Evolutionary conservation across 2,888 invertebrate species (phyloP), one percentile per base, ranked within the genome.

Genomic region (Leptarthrus brevirostris): DNA sequence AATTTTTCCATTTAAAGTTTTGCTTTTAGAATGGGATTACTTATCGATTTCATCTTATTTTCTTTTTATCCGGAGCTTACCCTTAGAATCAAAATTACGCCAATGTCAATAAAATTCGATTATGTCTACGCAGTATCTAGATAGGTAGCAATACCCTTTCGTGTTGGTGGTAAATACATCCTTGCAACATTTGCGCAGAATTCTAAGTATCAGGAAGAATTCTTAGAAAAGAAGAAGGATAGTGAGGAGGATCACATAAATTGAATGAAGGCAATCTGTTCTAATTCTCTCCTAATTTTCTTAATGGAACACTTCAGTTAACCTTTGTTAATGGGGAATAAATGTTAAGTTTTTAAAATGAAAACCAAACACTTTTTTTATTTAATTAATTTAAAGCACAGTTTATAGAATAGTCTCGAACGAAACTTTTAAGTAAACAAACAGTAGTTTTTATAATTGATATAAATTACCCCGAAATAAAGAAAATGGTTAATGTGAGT

Each of bases 121-220:
- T 66, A 64, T 44, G 44, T 47, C 26, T 24, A 49, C 47, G 26
- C 66, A 26, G 30, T 10, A 18, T 26, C 24, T 12, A 24, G 47
- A n/a, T n/a, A n/a, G n/a, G n/a, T n/a, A n/a, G n/a, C n/a, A 26
- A 44, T 66, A 66, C 66, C 66, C 66, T 66, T 66, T 66, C 66
- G 22, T 66, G 66, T 49, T 47, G 47, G 47, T 22, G 66, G 66
- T 47, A 49, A 47, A 49, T 47, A 49, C 34, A 30, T 44, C 26
- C 20, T 47, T 66, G 66, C 22, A 66, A 47, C 47, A 49, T 26
- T 66, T 49, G 47, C 47, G 34, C 26, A 6, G 20, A 12, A 5
- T 22, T 20, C 10, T 2, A 53, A 22, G 53, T 20, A 20, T n/a
- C n/a, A n/a, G n/a, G n/a, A n/a, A n/a, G n/a, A n/a, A n/a, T n/a